Evolutionary conservation across 2,113 vertebrate species (phyloP).

Genomic region (Hyaena hyaena): DNA sequence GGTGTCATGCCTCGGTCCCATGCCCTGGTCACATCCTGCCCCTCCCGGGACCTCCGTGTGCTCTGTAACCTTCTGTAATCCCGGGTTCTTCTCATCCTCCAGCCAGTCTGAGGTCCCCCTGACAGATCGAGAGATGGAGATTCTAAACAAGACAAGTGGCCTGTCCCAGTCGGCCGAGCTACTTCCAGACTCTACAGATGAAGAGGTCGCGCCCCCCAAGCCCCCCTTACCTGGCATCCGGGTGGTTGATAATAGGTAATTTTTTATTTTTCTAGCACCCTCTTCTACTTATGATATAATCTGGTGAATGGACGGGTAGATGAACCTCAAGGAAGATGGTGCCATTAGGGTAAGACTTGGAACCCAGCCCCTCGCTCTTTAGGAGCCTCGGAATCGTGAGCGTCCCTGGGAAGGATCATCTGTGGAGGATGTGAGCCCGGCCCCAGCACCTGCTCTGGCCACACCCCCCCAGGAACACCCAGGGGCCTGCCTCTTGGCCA

Average conservation of each 20-base stretch:
- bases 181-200: slow-evolving; percentile 88
- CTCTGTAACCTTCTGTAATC: neutral
- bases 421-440: neutral
- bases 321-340: neutral
- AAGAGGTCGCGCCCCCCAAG: slow-evolving; percentile 95
- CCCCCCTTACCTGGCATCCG: slow-evolving; percentile 96
- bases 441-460: neutral
- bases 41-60: neutral
- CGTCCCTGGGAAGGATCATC: neutral
- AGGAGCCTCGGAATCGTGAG: neutral
- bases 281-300: neutral
- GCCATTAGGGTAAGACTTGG: neutral
- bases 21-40: neutral
- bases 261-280: neutral
- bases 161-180: slow-evolving; percentile 86
- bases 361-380: neutral
- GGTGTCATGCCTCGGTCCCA: accelerated
- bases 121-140: slow-evolving; percentile 93
- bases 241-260: slow-evolving; percentile 95
- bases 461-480: neutral
- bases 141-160: slow-evolving; percentile 89
- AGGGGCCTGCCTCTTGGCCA: neutral
- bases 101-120: slow-evolving; percentile 91
- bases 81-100: slow-evolving; percentile 58
- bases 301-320: neutral